These are phyloP conservation scores for Pseudococcus viburni DNA, from an alignment of 2,888 invertebrate genomes.

Conservation along the genomic window DNA sequence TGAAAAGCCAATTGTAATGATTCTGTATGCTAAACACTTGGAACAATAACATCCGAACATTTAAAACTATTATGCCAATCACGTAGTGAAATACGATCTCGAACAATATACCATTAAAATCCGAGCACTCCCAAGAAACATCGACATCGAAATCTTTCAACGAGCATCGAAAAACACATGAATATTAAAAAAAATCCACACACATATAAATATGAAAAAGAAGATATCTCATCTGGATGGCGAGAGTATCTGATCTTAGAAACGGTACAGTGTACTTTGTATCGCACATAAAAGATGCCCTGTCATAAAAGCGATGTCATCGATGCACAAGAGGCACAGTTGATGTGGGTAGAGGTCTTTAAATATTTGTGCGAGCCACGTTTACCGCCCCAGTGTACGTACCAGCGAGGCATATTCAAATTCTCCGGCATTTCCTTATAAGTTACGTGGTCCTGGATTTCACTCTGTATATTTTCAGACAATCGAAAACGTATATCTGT, in stretches of 20 bases:
- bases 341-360: constrained; percentile 8
- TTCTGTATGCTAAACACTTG: no score
- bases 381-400: constrained; percentile 7
- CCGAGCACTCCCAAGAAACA: background rate
- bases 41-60: no score
- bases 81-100: no score
- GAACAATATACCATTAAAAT: background rate
- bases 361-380: background rate
- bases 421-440: constrained; percentile 32
- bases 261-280: constrained; percentile 13
- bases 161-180: background rate
- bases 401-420: background rate
- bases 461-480: constrained; percentile 1
- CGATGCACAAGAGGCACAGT: background rate
- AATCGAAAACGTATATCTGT: constrained; percentile 46
- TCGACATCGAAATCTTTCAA: background rate
- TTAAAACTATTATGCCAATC: no score
- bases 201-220: constrained; percentile 19
- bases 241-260: background rate
- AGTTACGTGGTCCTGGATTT: background rate
- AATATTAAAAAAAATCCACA: background rate
- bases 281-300: constrained; percentile 11
- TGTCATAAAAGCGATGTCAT: constrained; percentile 30
- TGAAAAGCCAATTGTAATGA: no score
- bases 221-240: background rate